Evolutionary conservation across 2,888 invertebrate species (phyloP).

Genomic region (Tenthredo livida): DNA sequence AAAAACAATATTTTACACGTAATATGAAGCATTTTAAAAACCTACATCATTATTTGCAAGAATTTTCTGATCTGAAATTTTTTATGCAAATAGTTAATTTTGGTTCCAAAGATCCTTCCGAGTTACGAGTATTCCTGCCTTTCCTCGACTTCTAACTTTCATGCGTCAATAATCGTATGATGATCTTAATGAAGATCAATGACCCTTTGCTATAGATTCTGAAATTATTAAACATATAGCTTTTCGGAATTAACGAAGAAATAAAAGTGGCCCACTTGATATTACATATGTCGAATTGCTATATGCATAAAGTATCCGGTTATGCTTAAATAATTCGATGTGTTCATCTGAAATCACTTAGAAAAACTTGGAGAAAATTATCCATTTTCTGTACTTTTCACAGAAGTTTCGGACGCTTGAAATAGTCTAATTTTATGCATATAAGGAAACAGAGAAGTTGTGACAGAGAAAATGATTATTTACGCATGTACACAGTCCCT

Average conservation of each 20-base stretch:
- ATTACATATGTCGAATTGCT: too few relatives aligned
- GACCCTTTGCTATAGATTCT: neutral
- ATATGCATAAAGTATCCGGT: too few relatives aligned
- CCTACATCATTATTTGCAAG: neutral
- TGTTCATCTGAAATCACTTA: neutral
- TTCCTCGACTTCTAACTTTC: neutral
- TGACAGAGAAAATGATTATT: neutral
- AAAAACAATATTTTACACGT: constrained; percentile 28
- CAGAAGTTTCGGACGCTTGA: neutral
- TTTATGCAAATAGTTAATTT: neutral
- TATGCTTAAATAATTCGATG: too few relatives aligned
- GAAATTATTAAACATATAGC: neutral
- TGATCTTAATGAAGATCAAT: neutral
- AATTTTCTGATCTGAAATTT: neutral
- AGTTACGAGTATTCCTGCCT: neutral
- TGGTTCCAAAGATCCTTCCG: neutral
- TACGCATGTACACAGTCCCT: constrained; percentile 43
- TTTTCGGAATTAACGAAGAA: too few relatives aligned
- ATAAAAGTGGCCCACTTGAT: too few relatives aligned
- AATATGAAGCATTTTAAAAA: neutral
- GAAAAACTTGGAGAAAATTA: too few relatives aligned
- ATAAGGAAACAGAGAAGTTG: neutral
- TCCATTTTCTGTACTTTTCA: too few relatives aligned
- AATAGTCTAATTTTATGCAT: neutral
- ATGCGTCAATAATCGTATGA: neutral